Evolutionary conservation across 2,888 invertebrate genomes (phyloP).

Genomic region (Oxytorus armatus): DNA sequence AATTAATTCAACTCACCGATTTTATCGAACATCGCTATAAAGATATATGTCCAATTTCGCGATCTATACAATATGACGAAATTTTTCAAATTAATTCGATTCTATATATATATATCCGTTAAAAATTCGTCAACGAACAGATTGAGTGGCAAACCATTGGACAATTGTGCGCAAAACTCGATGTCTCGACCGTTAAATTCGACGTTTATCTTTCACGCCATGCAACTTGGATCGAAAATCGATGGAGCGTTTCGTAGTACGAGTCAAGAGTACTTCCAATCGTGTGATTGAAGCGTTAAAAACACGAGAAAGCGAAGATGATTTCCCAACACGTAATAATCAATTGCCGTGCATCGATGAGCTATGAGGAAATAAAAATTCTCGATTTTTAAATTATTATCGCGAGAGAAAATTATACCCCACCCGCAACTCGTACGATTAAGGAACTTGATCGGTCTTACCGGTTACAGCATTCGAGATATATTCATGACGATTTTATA

Average conservation of each 20-base stretch:
- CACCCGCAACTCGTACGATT: slow-evolving; percentile 20
- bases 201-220: too few species aligned
- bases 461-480: slow-evolving; percentile 5
- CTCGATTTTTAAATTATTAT: slow-evolving; percentile 8
- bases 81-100: background rate
- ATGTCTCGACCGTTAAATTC: slow-evolving; percentile 19
- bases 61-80: too few species aligned
- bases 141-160: slow-evolving; percentile 5
- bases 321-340: slow-evolving; percentile 23
- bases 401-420: slow-evolving; percentile 9
- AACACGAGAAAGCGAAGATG: too few species aligned
- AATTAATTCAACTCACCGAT: slow-evolving; percentile 16
- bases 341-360: slow-evolving; percentile 6
- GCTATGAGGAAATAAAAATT: slow-evolving; percentile 3
- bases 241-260: too few species aligned
- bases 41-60: slow-evolving; percentile 1
- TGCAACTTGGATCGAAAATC: too few species aligned
- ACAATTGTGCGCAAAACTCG: slow-evolving; percentile 28
- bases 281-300: too few species aligned
- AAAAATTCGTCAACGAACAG: slow-evolving; percentile 18
- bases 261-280: too few species aligned
- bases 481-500: background rate
- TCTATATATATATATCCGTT: background rate
- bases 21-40: background rate
- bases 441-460: background rate